phyloP scores from a whole-genome alignment of 2,888 invertebrate genomes.

The Drosophila hamatofila region DNA sequence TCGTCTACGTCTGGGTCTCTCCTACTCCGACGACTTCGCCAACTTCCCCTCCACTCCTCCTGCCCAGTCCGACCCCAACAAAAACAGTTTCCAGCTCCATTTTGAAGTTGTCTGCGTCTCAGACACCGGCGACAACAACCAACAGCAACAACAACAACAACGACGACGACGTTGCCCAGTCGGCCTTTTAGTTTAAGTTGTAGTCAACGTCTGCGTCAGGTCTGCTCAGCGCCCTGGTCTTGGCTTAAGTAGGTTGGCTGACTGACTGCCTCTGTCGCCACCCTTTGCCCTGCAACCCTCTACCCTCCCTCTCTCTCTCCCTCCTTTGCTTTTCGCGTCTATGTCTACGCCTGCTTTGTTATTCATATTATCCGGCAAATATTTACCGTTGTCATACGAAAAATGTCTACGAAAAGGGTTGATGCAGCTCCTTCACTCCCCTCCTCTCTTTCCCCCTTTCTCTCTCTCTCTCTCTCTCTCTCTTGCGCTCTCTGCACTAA shows the following conservation, averaged over 20 bases:
- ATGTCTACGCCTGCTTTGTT: constrained; percentile 73
- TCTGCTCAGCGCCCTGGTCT: constrained; percentile 44
- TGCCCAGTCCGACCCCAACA: constrained; percentile 3
- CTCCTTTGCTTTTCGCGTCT: constrained; percentile 32
- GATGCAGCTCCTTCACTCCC: constrained; percentile 48
- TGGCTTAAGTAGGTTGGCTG: constrained; percentile 73
- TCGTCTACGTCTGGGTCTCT: constrained; percentile 56
- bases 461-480: background rate
- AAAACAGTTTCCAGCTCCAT: constrained; percentile 55
- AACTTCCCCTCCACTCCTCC: background rate
- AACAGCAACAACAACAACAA: constrained; percentile 35
- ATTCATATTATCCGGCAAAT: constrained; percentile 82
- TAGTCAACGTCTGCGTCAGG: constrained; percentile 51
- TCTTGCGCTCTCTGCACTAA: constrained; percentile 51
- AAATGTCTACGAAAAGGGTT: constrained; percentile 76
- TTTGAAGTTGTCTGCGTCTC: constrained; percentile 81
- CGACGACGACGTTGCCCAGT: constrained; percentile 43
- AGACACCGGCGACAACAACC: constrained; percentile 72
- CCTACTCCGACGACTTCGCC: constrained; percentile 4
- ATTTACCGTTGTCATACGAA: constrained; percentile 81
- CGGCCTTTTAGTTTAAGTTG: constrained; percentile 81
- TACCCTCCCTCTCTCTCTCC: background rate
- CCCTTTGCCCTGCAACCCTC: constrained; percentile 14
- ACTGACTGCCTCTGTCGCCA: constrained; percentile 37
- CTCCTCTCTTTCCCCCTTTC: constrained; percentile 6